These are phyloP conservation scores for Andrena fulva DNA, from an alignment of 2,888 invertebrate genomes.

Conservation along the genomic window DNA sequence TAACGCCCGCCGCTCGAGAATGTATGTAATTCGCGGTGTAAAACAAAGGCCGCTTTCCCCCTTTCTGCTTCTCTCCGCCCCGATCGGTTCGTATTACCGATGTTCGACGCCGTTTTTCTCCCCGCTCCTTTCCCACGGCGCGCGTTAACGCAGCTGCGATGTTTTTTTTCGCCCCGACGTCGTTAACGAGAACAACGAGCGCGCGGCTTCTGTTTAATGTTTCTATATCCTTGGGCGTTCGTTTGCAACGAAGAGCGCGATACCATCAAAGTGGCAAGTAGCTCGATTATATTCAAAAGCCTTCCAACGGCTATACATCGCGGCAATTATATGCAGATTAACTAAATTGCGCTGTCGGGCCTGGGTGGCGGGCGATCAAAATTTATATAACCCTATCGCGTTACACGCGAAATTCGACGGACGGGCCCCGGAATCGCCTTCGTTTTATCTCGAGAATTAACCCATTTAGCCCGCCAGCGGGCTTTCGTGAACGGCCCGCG, in stretches of 20 bases:
- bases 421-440: conserved; percentile 38
- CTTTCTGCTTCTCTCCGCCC: no score
- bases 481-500: conserved; percentile 39
- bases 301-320: conserved; percentile 35
- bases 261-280: conserved; percentile 41
- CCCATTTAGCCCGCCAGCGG: conserved; percentile 40
- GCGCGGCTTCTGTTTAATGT: conserved; percentile 16
- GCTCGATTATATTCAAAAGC: conserved; percentile 56
- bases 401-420: conserved; percentile 61
- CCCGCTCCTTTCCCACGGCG: background rate
- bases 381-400: conserved; percentile 61
- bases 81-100: conserved; percentile 15
- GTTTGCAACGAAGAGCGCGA: conserved; percentile 32
- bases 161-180: conserved; percentile 1
- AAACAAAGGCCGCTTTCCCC: conserved; percentile 2
- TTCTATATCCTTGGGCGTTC: conserved; percentile 7
- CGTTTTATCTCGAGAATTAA: conserved; percentile 56
- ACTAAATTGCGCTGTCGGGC: conserved; percentile 55
- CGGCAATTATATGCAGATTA: conserved; percentile 64
- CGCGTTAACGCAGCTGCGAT: background rate
- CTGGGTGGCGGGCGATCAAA: conserved; percentile 50
- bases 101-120: conserved; percentile 7
- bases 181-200: conserved; percentile 1
- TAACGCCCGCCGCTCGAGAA: conserved; percentile 12
- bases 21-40: conserved; percentile 18